phyloP scores from a whole-genome alignment of 2,113 vertebrate genomes.

The Serilophus lunatus region DNA sequence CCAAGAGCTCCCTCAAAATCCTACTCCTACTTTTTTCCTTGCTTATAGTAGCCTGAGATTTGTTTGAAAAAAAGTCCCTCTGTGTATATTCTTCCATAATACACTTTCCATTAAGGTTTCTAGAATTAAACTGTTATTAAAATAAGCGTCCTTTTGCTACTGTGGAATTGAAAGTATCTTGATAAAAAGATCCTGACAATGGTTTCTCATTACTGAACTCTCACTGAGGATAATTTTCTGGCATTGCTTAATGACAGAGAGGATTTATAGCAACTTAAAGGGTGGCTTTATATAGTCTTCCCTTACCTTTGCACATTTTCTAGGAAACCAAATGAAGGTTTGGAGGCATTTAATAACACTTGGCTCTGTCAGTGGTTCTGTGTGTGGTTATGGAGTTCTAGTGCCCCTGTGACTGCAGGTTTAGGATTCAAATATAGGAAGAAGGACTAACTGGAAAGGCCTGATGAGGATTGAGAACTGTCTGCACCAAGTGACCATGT shows the following conservation, averaged over 20 bases:
- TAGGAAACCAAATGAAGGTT: not conserved
- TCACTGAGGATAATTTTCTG: not conserved
- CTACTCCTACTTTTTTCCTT: not conserved
- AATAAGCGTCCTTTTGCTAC: not conserved
- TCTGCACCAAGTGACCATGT: rapidly evolving
- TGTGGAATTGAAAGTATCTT: not conserved
- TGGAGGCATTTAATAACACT: not conserved
- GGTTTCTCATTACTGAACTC: not conserved
- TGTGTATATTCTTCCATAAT: not conserved
- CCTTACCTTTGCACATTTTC: not conserved
- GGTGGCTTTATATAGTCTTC: not conserved
- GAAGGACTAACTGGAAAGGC: not conserved
- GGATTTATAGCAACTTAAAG: not conserved
- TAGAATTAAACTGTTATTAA: not conserved
- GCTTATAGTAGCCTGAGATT: not conserved
- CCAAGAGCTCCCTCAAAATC: not conserved
- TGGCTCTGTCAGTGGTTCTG: not conserved
- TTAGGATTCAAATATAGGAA: not conserved
- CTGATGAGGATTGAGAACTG: not conserved
- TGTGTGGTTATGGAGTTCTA: not conserved
- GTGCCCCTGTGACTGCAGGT: rapidly evolving
- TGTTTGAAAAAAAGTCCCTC: not conserved
- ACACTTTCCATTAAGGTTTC: not conserved
- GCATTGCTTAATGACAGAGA: not conserved
- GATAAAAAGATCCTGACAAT: not conserved